phyloP scores from a whole-genome alignment of 2,113 vertebrate genomes.

The Apus apus region DNA sequence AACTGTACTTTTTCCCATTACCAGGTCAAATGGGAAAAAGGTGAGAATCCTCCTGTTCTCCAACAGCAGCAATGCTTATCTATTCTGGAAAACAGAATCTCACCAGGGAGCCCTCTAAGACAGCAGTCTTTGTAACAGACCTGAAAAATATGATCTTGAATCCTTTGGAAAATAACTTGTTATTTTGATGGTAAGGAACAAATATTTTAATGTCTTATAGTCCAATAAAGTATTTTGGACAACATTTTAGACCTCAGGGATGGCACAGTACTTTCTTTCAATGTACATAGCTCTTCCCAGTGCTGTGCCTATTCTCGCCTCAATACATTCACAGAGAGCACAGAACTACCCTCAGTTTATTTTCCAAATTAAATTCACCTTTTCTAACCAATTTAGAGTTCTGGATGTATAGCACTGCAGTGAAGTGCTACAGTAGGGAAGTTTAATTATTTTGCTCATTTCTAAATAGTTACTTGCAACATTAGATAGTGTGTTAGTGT shows the following conservation, averaged over 20 bases:
- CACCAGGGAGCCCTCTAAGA: neutral
- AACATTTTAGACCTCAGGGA: neutral
- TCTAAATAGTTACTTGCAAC: neutral
- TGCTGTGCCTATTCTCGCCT: neutral
- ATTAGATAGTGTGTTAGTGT: neutral
- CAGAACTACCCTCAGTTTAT: neutral
- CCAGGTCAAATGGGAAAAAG: neutral
- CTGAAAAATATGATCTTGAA: neutral
- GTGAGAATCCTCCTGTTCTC: neutral
- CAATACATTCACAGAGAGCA: neutral
- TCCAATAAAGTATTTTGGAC: neutral
- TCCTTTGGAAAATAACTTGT: neutral
- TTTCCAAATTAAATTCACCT: neutral
- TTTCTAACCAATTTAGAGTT: neutral
- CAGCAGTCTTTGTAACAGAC: neutral
- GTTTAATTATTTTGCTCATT: neutral
- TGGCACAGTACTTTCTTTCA: neutral
- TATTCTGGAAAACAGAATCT: neutral
- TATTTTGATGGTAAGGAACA: neutral
- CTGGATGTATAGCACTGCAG: neutral
- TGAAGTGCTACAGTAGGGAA: neutral
- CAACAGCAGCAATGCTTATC: neutral
- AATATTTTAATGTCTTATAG: neutral
- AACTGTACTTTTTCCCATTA: neutral
- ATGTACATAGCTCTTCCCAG: neutral